Evolutionary conservation across 2,113 vertebrate genomes (phyloP).

Genomic region (Anas platyrhynchos): DNA sequence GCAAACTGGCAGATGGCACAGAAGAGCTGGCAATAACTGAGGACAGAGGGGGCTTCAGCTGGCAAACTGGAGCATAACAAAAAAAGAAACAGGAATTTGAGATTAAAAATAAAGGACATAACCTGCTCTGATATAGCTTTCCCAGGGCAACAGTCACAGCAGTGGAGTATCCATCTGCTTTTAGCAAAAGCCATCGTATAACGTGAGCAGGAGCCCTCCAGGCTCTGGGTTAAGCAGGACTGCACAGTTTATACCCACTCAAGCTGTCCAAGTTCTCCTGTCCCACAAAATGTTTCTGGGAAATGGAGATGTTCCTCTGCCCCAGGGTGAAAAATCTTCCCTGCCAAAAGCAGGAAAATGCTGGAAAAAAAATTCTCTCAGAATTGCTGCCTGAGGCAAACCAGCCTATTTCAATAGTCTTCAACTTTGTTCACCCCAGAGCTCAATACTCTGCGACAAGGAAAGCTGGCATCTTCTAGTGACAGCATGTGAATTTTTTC

Average conservation of each 20-base stretch:
- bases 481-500: background rate
- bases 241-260: background rate
- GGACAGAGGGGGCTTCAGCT: background rate
- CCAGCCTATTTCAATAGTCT: background rate
- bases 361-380: background rate
- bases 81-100: background rate
- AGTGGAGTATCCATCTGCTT: background rate
- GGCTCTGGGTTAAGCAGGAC: background rate
- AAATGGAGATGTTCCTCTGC: background rate
- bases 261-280: background rate
- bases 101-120: background rate
- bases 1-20: background rate
- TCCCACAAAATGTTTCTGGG: background rate
- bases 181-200: background rate
- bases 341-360: background rate
- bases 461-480: background rate
- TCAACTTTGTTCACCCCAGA: background rate
- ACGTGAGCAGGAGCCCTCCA: background rate
- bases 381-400: background rate
- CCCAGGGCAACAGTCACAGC: background rate
- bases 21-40: background rate
- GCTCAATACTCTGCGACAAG: background rate
- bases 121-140: background rate
- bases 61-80: background rate
- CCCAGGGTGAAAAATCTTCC: background rate